Base-by-base conservation (phyloP, 1,140 invertebrate species). In the Stenopsyche tienmushanensis region DNA sequence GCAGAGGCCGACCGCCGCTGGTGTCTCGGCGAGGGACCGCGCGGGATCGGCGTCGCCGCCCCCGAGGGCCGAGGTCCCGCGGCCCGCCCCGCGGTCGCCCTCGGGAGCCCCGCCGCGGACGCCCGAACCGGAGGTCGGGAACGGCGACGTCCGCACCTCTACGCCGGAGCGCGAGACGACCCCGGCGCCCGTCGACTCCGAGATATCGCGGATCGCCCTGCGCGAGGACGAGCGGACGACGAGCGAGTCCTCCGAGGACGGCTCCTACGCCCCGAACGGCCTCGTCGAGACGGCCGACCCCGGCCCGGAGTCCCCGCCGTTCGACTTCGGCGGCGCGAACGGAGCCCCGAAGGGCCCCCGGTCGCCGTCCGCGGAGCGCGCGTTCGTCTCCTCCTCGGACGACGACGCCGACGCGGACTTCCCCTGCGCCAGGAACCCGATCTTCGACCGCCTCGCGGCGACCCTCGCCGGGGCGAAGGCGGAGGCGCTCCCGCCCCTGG, bases 221-320 rank as follows among this genome's bases (percentile, higher is more conserved):
- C 71, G 72, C 34, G 53, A 66, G 21, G 69, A 75, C n/a, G 67
- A 73, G 20, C 69, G 74, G 59, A 71, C 74, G 49, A 26, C 45
- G 18, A 62, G 53, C 50, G 65, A 64, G 15, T 62, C 66, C 25
- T 70, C 55, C 17, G 65, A 66, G 64, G 72, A 76, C 71, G 76
- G 73, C 55, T 72, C 67, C 50, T 74, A 76, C 47, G 73, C 73
- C 47, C 83, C 85, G 0, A 82, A 82, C 77, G 1, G 86, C 87
- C 0, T 71, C 88, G 44, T n/a, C n/a, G 86, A 87, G 41, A 88
- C 29, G 29, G 13, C 29, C 29, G 5, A 7, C 29, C 29, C 29
- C 29, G 29, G 89, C 72, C 90, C 90, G 70, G 82, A 77, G 25
- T 83, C 83, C 1, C 79, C 86, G 62, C 81, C 84, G 60, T 87